Evolutionary conservation across 1,140 invertebrate genomes (phyloP).

Genomic region (Hormaphis cornu): DNA sequence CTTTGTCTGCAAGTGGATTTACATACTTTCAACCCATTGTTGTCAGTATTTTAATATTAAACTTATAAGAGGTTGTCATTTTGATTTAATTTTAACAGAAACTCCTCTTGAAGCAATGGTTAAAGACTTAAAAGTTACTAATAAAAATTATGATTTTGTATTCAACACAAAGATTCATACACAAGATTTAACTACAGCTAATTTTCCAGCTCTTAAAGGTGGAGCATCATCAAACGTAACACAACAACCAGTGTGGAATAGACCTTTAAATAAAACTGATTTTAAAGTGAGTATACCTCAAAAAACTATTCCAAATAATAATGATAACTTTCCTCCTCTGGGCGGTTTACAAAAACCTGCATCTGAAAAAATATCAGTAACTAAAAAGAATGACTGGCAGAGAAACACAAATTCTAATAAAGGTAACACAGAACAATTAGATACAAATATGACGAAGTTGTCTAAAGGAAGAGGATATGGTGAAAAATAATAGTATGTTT

Average conservation of each 20-base stretch:
- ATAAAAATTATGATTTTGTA: not conserved
- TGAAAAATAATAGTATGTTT: too few species aligned
- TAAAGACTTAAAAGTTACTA: not conserved
- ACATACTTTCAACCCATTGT: slow-evolving; percentile 13
- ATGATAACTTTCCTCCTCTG: not conserved
- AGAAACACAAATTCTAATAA: too few species aligned
- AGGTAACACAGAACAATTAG: too few species aligned
- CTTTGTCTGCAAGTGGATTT: slow-evolving; percentile 8
- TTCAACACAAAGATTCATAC: not conserved
- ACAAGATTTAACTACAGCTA: not conserved
- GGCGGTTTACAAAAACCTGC: too few species aligned
- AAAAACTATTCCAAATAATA: not conserved
- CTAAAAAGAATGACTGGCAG: too few species aligned
- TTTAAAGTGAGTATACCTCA: not conserved
- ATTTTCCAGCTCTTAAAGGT: not conserved
- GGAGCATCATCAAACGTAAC: not conserved
- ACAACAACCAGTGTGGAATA: not conserved
- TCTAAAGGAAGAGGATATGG: too few species aligned
- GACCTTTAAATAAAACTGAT: not conserved
- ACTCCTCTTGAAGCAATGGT: not conserved
- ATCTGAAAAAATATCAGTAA: too few species aligned
- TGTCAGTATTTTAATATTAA: slow-evolving; percentile 4
- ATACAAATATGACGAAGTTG: too few species aligned
- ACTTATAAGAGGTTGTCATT: not conserved
- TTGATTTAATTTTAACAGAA: slow-evolving; percentile 1